These are phyloP conservation scores for Gavialis gangeticus DNA, from an alignment of 2,113 vertebrate genomes.

Conservation along the genomic window DNA sequence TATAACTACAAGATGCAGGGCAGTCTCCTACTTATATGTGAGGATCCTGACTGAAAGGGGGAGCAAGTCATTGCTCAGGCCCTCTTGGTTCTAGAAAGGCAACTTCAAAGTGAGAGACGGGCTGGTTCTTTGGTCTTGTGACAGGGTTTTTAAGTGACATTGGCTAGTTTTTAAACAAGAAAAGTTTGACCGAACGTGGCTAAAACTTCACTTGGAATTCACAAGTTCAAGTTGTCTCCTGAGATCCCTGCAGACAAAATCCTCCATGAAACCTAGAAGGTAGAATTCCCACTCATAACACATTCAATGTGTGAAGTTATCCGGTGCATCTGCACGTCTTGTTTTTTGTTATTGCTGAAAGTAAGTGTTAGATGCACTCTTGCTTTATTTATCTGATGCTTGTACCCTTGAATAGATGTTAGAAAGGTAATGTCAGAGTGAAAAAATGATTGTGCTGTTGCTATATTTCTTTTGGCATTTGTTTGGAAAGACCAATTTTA, in stretches of 20 bases:
- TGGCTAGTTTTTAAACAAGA: neutral
- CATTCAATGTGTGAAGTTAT: conserved; percentile 34
- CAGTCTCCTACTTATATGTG: neutral
- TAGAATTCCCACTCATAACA: conserved; percentile 14
- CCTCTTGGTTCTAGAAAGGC: neutral
- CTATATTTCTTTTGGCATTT: neutral
- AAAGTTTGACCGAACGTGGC: neutral
- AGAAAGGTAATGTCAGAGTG: neutral
- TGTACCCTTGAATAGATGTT: neutral
- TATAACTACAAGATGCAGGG: fast-evolving
- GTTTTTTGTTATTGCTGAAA: conserved; percentile 2
- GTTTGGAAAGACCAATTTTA: neutral
- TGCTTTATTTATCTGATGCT: neutral
- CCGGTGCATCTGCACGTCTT: neutral
- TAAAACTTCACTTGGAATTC: neutral
- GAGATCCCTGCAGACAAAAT: neutral
- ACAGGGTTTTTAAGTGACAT: no score
- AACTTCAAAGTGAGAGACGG: neutral
- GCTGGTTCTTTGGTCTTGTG: neutral
- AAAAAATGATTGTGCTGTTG: neutral
- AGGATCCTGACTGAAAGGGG: neutral
- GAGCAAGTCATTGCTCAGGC: neutral
- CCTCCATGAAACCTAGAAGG: neutral
- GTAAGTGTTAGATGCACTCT: neutral
- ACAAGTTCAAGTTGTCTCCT: neutral